These are phyloP conservation scores for Sebastes schlegelii DNA, from an alignment of 2,113 vertebrate species.

Conservation along the genomic window DNA sequence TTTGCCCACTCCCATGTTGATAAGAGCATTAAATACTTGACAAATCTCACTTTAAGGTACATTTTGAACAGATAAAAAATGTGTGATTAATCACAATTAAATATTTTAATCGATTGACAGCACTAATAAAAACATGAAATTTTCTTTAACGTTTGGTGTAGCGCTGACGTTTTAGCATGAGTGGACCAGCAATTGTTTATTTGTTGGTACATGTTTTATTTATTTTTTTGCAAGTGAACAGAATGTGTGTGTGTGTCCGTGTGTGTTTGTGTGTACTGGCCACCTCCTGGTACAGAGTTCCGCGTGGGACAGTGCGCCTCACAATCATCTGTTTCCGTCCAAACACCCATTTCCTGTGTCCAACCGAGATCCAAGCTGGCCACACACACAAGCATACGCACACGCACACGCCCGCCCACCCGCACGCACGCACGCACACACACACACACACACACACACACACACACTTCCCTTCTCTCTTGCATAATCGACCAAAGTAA, in stretches of 20 bases:
- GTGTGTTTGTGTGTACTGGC: not conserved
- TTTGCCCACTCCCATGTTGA: too few species aligned
- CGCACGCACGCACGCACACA: conserved; percentile 18
- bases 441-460: not conserved
- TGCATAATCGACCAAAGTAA: conserved; percentile 38
- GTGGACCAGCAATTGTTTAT: not conserved
- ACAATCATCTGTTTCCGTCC: conserved; percentile 60
- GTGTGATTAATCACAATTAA: too few species aligned
- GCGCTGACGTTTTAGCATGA: not conserved
- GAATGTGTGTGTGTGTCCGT: not conserved
- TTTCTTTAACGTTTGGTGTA: not conserved
- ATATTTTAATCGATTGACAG: too few species aligned
- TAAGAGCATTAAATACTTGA: too few species aligned
- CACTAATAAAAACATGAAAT: not conserved
- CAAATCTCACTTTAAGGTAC: too few species aligned
- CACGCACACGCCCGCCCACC: conserved; percentile 20
- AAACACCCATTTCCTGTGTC: conserved; percentile 67
- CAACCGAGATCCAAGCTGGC: conserved; percentile 74
- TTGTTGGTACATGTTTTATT: not conserved
- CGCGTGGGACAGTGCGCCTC: conserved; percentile 46
- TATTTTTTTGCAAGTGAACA: not conserved
- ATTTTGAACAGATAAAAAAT: too few species aligned
- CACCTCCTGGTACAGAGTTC: conserved; percentile 53
- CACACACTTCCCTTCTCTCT: not conserved
- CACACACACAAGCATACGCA: conserved; percentile 6